Evolutionary conservation across 2,888 invertebrate genomes (phyloP).

Genomic region (Helicoverpa assulta): DNA sequence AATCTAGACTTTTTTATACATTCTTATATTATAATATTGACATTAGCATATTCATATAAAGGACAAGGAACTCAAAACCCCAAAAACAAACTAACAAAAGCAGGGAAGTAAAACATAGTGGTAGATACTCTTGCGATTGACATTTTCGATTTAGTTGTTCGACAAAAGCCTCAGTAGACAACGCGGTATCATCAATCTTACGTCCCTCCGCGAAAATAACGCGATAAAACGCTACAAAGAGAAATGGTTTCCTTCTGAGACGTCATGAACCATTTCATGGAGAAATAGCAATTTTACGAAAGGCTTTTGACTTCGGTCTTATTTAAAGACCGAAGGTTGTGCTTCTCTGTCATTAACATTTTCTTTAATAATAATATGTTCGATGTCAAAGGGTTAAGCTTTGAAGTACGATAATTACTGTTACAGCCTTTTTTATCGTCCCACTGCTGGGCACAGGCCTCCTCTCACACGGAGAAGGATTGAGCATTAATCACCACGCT

Average conservation of each 20-base stretch:
- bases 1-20: too few species aligned
- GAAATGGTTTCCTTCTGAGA: constrained; percentile 48
- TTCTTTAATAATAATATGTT: not conserved
- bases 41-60: not conserved
- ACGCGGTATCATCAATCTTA: constrained; percentile 64
- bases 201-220: constrained; percentile 54
- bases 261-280: constrained; percentile 37
- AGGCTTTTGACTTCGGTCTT: not conserved
- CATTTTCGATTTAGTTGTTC: constrained; percentile 66
- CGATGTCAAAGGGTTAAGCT: not conserved
- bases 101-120: constrained; percentile 34
- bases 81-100: constrained; percentile 1
- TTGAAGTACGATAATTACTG: too few species aligned
- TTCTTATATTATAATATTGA: not conserved
- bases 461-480: too few species aligned
- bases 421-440: too few species aligned
- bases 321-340: not conserved
- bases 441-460: too few species aligned
- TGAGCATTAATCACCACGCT: too few species aligned
- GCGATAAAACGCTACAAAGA: constrained; percentile 56
- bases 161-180: constrained; percentile 48
- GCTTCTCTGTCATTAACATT: not conserved
- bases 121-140: constrained; percentile 45
- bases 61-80: not conserved
- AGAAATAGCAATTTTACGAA: constrained; percentile 16